These are phyloP conservation scores for Ctenomys sociabilis DNA, from an alignment of 2,113 vertebrate species.

Conservation along the genomic window DNA sequence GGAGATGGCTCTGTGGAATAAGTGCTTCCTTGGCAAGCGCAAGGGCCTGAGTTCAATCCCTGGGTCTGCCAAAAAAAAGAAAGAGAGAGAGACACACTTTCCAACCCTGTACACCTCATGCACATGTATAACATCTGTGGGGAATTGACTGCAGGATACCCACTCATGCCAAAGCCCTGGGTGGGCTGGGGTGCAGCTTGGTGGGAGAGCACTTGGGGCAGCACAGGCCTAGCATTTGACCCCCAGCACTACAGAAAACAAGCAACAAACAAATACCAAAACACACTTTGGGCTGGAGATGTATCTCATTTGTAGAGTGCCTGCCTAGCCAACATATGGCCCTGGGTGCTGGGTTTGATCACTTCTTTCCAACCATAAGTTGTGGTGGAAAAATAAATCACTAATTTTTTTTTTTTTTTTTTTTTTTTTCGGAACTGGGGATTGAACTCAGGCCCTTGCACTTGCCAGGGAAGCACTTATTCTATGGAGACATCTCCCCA, in stretches of 20 bases:
- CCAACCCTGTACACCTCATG: too few relatives aligned
- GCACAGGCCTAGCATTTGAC: neutral
- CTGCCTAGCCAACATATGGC: neutral
- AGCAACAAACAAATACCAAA: neutral
- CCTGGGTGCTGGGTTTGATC: neutral
- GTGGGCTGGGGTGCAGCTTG: neutral
- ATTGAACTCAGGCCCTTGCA: too few relatives aligned
- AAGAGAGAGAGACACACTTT: neutral
- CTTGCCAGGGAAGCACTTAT: too few relatives aligned
- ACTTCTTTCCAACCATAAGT: neutral
- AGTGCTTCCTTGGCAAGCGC: too few relatives aligned
- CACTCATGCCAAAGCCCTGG: neutral
- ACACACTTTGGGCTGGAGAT: neutral
- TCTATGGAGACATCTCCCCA: too few relatives aligned
- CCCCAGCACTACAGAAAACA: neutral
- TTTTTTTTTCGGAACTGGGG: too few relatives aligned
- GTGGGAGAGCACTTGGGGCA: neutral
- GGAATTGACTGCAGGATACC: neutral
- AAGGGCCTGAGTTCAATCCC: too few relatives aligned
- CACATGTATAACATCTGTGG: too few relatives aligned
- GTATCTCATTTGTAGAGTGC: neutral
- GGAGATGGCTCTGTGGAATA: too few relatives aligned
- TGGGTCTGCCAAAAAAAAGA: too few relatives aligned
- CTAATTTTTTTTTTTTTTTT: too few relatives aligned
- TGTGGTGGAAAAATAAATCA: neutral